Percentiles rank a stretch among this genome's conserved stretches.
phyloP scores from a whole-genome alignment of 2,888 invertebrate genomes.

The Caradrina kadenii region DNA sequence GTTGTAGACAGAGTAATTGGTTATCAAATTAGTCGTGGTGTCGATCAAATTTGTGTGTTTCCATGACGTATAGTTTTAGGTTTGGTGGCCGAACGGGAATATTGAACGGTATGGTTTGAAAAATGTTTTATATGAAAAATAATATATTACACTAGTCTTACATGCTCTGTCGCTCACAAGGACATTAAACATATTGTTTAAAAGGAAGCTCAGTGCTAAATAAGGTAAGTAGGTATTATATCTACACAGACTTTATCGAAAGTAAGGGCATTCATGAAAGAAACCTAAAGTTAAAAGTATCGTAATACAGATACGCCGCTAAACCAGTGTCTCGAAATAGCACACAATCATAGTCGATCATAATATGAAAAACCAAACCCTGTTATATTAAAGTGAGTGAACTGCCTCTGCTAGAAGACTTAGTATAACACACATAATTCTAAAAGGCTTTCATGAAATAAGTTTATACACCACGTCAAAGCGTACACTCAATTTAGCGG shows the following conservation, averaged over 20 bases:
- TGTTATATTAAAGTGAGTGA: slow-evolving; percentile 6
- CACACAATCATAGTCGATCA: slow-evolving; percentile 24
- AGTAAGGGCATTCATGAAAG: slow-evolving; percentile 9
- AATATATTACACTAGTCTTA: too few species aligned
- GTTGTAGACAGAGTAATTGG: slow-evolving; percentile 72
- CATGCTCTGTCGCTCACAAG: too few species aligned
- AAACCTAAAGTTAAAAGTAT: slow-evolving; percentile 13
- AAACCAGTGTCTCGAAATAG: slow-evolving; percentile 22
- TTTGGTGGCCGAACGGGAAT: slow-evolving; percentile 18
- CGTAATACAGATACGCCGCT: not conserved
- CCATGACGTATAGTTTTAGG: slow-evolving; percentile 58
- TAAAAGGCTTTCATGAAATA: slow-evolving; percentile 34
- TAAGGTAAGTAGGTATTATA: not conserved
- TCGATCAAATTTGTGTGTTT: slow-evolving; percentile 72
- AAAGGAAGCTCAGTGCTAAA: too few species aligned
- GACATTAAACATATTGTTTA: too few species aligned
- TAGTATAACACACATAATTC: slow-evolving; percentile 24
- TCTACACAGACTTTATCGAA: not conserved
- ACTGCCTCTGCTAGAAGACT: slow-evolving; percentile 21
- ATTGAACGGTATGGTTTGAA: not conserved
- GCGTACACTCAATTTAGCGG: slow-evolving; percentile 55
- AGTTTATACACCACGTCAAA: slow-evolving; percentile 45
- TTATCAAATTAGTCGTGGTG: slow-evolving; percentile 77
- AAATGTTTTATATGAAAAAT: not conserved
- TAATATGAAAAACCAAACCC: slow-evolving; percentile 16